phyloP scores from a whole-genome alignment of 2,797 vertebrate species.

The Eurystomus glaucurus region DNA sequence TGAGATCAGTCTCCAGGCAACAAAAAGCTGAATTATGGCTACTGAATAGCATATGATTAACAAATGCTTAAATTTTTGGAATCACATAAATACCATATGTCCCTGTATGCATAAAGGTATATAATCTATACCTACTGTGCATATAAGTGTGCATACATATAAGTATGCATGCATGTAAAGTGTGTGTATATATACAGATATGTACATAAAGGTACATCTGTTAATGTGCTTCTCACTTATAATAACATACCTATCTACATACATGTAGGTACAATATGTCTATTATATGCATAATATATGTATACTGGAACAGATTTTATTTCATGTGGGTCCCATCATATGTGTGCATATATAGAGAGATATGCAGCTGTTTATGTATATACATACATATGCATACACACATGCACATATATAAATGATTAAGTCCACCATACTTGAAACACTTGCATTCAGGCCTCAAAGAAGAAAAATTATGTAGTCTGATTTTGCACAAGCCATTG shows the following conservation, averaged over 20 bases:
- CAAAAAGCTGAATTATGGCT: slow-evolving; percentile 5
- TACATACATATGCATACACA: background rate
- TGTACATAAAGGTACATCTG: background rate
- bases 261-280: background rate
- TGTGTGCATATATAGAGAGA: background rate
- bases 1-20: slow-evolving; percentile 60
- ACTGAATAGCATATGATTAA: background rate
- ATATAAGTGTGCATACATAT: background rate
- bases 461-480: background rate
- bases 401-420: background rate
- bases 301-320: background rate
- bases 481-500: background rate
- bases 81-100: background rate
- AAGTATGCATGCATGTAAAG: accelerated
- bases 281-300: background rate
- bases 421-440: background rate
- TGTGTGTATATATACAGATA: background rate
- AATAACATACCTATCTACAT: background rate
- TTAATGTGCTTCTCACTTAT: background rate
- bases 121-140: background rate
- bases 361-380: accelerated
- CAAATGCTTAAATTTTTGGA: background rate
- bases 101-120: background rate
- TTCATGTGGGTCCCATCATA: background rate
- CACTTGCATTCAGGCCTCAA: background rate